Percentiles rank a stretch among this genome's conserved stretches.
Conservation (phyloP, 1,140 invertebrate genomes). For the Leptopilina boulardi region DNA sequence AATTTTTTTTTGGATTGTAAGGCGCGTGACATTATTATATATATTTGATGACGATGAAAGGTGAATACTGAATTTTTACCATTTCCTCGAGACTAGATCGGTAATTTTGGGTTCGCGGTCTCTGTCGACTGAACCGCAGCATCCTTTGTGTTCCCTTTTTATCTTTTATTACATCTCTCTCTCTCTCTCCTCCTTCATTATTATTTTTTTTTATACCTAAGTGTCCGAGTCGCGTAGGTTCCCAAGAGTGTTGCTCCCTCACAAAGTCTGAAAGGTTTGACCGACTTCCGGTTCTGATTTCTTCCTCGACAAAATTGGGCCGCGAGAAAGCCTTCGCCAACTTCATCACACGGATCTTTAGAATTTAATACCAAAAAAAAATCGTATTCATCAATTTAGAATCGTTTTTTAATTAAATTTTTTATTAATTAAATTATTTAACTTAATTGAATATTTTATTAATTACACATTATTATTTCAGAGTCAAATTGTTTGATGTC, state of each 20-base stretch:
- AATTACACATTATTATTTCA: too few relatives aligned
- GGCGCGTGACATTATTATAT: neutral
- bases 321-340: slow-evolving; percentile 7
- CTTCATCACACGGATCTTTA: slow-evolving; percentile 11
- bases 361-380: neutral
- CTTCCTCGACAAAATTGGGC: slow-evolving; percentile 11
- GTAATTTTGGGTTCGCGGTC: slow-evolving; percentile 33
- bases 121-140: slow-evolving; percentile 27
- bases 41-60: neutral
- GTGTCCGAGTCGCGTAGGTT: slow-evolving; percentile 31
- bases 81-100: slow-evolving; percentile 29
- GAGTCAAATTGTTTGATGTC: too few relatives aligned
- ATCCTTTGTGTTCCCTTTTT: slow-evolving; percentile 29
- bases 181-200: slow-evolving; percentile 1
- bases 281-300: slow-evolving; percentile 31
- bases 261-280: neutral
- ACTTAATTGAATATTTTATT: too few relatives aligned
- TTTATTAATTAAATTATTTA: too few relatives aligned
- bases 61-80: neutral
- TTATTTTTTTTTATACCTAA: slow-evolving; percentile 29
- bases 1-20: too few relatives aligned
- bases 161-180: slow-evolving; percentile 29
- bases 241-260: slow-evolving; percentile 26
- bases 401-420: neutral
- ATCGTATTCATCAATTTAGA: neutral